These are phyloP conservation scores for Caradrina kadenii DNA, from an alignment of 2,888 invertebrate species.

Conservation along the genomic window DNA sequence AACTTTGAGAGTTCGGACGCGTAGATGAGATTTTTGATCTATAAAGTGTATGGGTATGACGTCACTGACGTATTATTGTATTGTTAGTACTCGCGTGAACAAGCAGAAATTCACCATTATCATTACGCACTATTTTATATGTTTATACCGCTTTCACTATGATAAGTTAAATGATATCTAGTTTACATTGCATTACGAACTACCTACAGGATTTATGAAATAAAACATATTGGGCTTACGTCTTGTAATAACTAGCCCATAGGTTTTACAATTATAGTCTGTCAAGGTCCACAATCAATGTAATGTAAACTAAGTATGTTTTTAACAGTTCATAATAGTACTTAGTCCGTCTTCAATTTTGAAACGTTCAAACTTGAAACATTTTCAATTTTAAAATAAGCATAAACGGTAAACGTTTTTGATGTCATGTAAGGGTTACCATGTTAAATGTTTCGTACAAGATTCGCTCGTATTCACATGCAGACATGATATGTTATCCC, in stretches of 20 bases:
- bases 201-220: slow-evolving; percentile 22
- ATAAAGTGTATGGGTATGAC: slow-evolving; percentile 35
- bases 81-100: slow-evolving; percentile 60
- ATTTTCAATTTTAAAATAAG: slow-evolving; percentile 63
- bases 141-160: slow-evolving; percentile 67
- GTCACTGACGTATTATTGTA: slow-evolving; percentile 4
- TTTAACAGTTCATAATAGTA: slow-evolving; percentile 57
- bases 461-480: slow-evolving; percentile 53
- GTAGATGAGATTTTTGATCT: slow-evolving; percentile 44
- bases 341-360: slow-evolving; percentile 63
- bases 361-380: slow-evolving; percentile 52
- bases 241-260: not conserved
- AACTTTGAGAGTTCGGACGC: slow-evolving; percentile 38
- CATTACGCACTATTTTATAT: slow-evolving; percentile 67
- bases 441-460: slow-evolving; percentile 64
- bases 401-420: slow-evolving; percentile 64
- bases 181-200: slow-evolving; percentile 38
- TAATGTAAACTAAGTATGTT: slow-evolving; percentile 57
- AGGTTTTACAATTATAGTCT: slow-evolving; percentile 18
- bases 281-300: not conserved
- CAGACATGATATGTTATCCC: slow-evolving; percentile 59
- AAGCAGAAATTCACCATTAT: slow-evolving; percentile 49
- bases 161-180: slow-evolving; percentile 43
- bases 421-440: slow-evolving; percentile 63
- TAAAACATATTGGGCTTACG: slow-evolving; percentile 15